Evolutionary conservation across 2,797 vertebrate species (phyloP).

Genomic region (Takifugu ocellatus): DNA sequence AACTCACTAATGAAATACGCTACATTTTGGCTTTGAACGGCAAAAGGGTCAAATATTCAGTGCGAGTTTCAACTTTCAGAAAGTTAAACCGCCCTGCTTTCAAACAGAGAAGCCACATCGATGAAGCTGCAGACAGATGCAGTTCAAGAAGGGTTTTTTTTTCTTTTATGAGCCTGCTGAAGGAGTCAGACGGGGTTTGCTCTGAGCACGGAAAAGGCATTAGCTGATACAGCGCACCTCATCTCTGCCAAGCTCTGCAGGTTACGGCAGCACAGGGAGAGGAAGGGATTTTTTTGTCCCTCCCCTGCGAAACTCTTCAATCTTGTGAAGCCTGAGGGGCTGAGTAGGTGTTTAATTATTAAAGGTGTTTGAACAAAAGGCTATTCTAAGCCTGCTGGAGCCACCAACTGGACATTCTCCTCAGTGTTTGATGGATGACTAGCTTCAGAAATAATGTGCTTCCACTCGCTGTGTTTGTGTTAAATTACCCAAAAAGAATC

Average conservation of each 20-base stretch:
- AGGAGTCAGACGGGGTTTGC: slow-evolving; percentile 74
- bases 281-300: slow-evolving; percentile 24
- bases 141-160: slow-evolving; percentile 25
- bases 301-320: slow-evolving; percentile 62
- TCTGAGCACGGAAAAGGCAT: slow-evolving; percentile 57
- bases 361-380: slow-evolving; percentile 79
- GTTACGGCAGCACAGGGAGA: slow-evolving; percentile 46
- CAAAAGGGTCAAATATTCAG: background rate
- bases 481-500: slow-evolving; percentile 59
- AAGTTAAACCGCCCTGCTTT: background rate
- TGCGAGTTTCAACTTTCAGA: too few species aligned
- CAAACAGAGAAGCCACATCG: slow-evolving; percentile 3
- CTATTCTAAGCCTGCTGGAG: slow-evolving; percentile 74
- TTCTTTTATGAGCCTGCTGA: slow-evolving; percentile 66
- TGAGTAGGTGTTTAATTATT: slow-evolving; percentile 78
- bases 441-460: slow-evolving; percentile 56
- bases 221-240: slow-evolving; percentile 59
- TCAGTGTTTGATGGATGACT: slow-evolving; percentile 67
- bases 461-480: slow-evolving; percentile 47
- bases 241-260: slow-evolving; percentile 53
- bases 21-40: too few species aligned
- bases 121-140: slow-evolving; percentile 25
- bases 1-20: too few species aligned
- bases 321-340: slow-evolving; percentile 66
- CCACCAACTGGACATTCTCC: slow-evolving; percentile 68